Evolutionary conservation across 1,140 invertebrate species (phyloP), one percentile per base, ranked within the genome.

Genomic region (Eurosta solidaginis): DNA sequence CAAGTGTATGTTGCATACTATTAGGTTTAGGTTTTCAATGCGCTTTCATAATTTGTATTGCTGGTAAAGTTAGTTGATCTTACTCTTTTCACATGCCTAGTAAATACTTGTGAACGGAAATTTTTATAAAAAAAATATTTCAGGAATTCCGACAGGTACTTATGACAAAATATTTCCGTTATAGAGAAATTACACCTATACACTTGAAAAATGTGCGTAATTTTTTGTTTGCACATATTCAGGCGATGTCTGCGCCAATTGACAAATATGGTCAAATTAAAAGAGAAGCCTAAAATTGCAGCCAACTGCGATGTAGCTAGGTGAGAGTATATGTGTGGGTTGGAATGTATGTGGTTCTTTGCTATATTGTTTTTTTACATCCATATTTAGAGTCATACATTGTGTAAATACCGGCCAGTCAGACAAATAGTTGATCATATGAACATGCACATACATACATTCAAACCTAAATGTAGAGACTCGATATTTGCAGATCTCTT

Each of bases 391-490:
- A 40, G 59, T 68, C 59, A 68, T 68, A 10, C 59, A 68, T 40
- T 68, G 59, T 68, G 33, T 20, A 68, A 68, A 68, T 68, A 68
- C 33, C n/a, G 59, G 20, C 59, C 59, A 68, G 59, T 68, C 59
- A 68, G 59, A 68, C 27, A 68, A 68, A 68, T 68, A 68, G 33
- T 40, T 27, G 59, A n/a, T 68, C 59, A n/a, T 68, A n/a, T 40
- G 40, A 40, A 20, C 36, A 68, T n/a, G 22, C n/a, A 36, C 4
- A 36, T 29, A 63, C 25, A 63, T 4, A 17, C 29, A 63, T 2
- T 33, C 17, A 29, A 2, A 22, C 59, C 36, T 1, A 42, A 27
- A 33, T 59, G 29, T 12, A 3, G 29, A 33, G 17, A 14, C 50
- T 25, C 50, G 27, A 0, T 25, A 52, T 2, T 22, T 10, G n/a